A percentile compares a stretch with the other conserved stretches of the same genome.
Evolutionary conservation across 2,113 vertebrate species (phyloP).

Genomic region (Ascaphus truei): DNA sequence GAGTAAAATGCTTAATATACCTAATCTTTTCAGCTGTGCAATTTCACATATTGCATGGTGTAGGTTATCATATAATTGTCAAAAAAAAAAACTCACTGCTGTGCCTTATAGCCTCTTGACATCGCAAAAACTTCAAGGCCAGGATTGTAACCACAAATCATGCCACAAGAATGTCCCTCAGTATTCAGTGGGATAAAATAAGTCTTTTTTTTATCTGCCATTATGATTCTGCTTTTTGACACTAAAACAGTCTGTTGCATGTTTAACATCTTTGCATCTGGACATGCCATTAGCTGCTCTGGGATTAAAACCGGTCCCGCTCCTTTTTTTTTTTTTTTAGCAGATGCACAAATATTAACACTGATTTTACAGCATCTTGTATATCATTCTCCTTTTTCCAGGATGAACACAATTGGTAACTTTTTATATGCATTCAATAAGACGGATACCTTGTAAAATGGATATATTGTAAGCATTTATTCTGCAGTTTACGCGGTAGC

Average conservation of each 20-base stretch:
- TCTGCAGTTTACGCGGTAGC: background rate
- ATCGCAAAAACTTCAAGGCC: constrained; percentile 26
- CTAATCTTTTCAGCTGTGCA: too few species aligned
- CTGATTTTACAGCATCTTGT: background rate
- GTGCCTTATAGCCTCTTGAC: constrained; percentile 28
- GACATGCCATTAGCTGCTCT: background rate
- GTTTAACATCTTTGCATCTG: background rate
- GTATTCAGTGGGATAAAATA: background rate
- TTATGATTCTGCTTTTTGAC: background rate
- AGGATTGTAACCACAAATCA: constrained; percentile 22
- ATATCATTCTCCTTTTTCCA: background rate
- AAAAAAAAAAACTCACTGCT: constrained; percentile 16
- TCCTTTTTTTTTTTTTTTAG: background rate
- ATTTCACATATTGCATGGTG: background rate
- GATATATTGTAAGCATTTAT: too few species aligned
- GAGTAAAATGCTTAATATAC: too few species aligned
- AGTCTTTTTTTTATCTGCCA: constrained; percentile 1
- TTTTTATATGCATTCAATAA: background rate
- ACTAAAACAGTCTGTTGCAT: background rate
- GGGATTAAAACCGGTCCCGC: background rate
- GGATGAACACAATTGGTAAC: background rate
- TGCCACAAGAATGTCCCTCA: background rate
- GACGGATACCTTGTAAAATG: background rate
- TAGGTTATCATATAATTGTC: background rate
- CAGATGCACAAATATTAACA: background rate